phyloP scores from a whole-genome alignment of 2,113 vertebrate species.

The Vulpes ferrilata region DNA sequence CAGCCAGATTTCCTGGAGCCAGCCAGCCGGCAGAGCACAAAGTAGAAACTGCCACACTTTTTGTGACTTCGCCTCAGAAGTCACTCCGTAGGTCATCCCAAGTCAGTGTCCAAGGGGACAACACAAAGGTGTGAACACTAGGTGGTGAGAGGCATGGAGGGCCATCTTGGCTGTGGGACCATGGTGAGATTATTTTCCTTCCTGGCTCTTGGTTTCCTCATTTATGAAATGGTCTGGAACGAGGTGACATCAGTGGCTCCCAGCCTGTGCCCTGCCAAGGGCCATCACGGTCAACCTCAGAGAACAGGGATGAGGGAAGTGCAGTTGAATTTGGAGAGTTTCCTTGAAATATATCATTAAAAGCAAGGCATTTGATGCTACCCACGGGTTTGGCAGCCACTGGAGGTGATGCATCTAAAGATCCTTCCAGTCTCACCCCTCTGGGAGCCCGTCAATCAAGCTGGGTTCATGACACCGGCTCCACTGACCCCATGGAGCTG shows the following conservation, averaged over 20 bases:
- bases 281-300: neutral
- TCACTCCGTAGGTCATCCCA: neutral
- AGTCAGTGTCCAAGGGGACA: too few species aligned
- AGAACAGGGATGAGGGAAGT: neutral
- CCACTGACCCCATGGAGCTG: neutral
- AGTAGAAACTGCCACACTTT: neutral
- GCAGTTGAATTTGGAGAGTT: neutral
- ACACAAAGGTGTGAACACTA: neutral
- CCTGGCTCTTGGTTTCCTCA: neutral
- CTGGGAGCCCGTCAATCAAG: neutral
- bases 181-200: neutral
- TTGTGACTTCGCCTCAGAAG: neutral
- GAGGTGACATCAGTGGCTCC: neutral
- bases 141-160: neutral
- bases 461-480: fast-evolving
- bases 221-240: neutral
- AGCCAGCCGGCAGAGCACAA: fast-evolving
- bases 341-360: neutral
- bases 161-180: neutral
- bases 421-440: too few species aligned
- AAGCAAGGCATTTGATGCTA: neutral
- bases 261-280: neutral
- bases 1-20: neutral
- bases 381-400: neutral
- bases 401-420: neutral